Percentiles rank a stretch among this genome's conserved stretches.
phyloP scores from a whole-genome alignment of 1,140 invertebrate species.

The Caenorhabditis tropicalis region DNA sequence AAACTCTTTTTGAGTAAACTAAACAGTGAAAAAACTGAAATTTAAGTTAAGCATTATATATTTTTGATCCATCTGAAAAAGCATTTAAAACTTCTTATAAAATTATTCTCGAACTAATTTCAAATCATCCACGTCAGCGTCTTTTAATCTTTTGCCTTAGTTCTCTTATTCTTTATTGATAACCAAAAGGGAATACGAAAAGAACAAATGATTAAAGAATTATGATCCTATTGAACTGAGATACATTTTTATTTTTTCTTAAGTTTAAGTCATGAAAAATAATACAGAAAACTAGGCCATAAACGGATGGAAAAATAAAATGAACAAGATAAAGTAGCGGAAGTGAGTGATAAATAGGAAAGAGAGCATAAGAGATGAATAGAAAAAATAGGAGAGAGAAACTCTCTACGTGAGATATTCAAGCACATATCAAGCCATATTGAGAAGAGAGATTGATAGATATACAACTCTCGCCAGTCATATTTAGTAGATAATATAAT shows the following conservation, averaged over 20 bases:
- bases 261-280: too few relatives aligned
- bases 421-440: conserved; percentile 8
- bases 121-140: neutral
- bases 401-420: conserved; percentile 12
- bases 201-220: neutral
- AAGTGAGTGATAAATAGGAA: neutral
- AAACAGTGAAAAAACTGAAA: too few relatives aligned
- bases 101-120: too few relatives aligned
- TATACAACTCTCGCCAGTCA: neutral
- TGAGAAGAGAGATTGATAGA: neutral
- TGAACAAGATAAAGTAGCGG: too few relatives aligned
- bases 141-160: neutral
- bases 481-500: too few relatives aligned
- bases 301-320: neutral
- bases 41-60: too few relatives aligned
- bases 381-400: neutral
- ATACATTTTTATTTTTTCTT: too few relatives aligned
- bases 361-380: neutral
- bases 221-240: neutral
- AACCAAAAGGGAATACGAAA: neutral
- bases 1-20: too few relatives aligned
- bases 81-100: too few relatives aligned
- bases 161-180: neutral
- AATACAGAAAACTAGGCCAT: neutral
- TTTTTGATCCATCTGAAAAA: too few relatives aligned